These are phyloP conservation scores for Callipepla californica DNA, from an alignment of 2,113 vertebrate genomes.

Conservation along the genomic window DNA sequence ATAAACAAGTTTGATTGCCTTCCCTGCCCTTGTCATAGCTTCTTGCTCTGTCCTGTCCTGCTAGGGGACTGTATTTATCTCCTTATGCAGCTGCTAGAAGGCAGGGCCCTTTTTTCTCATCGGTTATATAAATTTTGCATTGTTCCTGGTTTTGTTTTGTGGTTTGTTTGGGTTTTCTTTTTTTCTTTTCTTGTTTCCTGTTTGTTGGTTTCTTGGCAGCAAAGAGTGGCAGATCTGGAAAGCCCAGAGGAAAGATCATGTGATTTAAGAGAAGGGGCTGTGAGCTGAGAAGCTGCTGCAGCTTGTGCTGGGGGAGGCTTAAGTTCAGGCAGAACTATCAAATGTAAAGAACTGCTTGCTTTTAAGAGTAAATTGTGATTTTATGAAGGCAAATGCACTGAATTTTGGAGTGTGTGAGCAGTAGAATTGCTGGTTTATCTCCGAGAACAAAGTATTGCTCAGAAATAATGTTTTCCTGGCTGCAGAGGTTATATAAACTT, in stretches of 20 bases:
- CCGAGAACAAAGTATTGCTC: not conserved
- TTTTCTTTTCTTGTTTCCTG: not conserved
- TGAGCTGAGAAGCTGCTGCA: not conserved
- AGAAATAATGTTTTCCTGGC: not conserved
- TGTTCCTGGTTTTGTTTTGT: constrained; percentile 34
- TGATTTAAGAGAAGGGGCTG: constrained; percentile 53
- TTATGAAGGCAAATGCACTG: not conserved
- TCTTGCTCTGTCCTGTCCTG: not conserved
- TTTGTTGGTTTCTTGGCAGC: constrained; percentile 37
- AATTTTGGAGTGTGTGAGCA: rapidly evolving
- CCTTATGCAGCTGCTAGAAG: not conserved
- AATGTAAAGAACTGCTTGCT: not conserved
- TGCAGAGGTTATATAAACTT: not conserved
- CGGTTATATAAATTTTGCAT: not conserved
- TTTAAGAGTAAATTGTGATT: not conserved
- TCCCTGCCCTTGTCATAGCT: not conserved
- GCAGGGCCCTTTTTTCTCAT: not conserved
- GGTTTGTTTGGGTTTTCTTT: not conserved
- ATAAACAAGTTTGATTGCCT: not conserved
- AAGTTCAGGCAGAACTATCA: not conserved
- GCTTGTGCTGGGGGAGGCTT: not conserved
- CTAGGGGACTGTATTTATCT: not conserved
- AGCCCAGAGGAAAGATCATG: constrained; percentile 8
- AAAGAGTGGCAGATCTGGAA: not conserved
- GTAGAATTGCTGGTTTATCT: not conserved